Evolutionary conservation across 64 coral and sea anemone species (phyloP).

Genomic region (Pachyseris speciosa): DNA sequence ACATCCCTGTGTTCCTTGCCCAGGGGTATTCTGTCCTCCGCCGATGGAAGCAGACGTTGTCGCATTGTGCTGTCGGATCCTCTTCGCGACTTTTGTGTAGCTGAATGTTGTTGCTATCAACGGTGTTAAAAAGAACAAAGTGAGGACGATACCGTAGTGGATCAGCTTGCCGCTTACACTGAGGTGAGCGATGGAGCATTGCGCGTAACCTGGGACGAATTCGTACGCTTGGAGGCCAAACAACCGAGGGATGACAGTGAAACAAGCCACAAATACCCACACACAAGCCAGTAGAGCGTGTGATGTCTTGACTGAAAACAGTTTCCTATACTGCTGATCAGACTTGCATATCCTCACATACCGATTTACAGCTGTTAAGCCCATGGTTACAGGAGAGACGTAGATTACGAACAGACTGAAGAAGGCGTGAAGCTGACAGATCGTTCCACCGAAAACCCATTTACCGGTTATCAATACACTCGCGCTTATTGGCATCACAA

Average conservation of each 20-base stretch:
- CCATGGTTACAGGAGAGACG: conserved; percentile 2
- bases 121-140: background rate
- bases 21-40: too few species aligned
- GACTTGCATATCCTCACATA: conserved; percentile 3
- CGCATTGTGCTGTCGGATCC: background rate
- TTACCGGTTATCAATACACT: conserved; percentile 9
- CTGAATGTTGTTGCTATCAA: background rate
- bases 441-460: background rate
- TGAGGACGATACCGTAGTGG: background rate
- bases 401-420: background rate
- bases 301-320: background rate
- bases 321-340: background rate
- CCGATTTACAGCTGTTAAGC: conserved; percentile 11
- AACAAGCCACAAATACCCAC: conserved; percentile 5
- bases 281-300: background rate
- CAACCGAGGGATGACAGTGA: background rate
- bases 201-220: background rate
- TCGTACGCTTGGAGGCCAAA: background rate
- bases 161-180: background rate
- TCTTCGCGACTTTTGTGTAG: background rate
- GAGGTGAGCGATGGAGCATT: background rate
- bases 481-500: background rate
- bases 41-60: background rate
- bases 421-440: conserved; percentile 9
- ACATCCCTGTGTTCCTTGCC: background rate